A percentile compares a stretch with the other conserved stretches of the same genome.
Evolutionary conservation across 2,888 invertebrate genomes (phyloP).

Genomic region (Parnassius apollo): DNA sequence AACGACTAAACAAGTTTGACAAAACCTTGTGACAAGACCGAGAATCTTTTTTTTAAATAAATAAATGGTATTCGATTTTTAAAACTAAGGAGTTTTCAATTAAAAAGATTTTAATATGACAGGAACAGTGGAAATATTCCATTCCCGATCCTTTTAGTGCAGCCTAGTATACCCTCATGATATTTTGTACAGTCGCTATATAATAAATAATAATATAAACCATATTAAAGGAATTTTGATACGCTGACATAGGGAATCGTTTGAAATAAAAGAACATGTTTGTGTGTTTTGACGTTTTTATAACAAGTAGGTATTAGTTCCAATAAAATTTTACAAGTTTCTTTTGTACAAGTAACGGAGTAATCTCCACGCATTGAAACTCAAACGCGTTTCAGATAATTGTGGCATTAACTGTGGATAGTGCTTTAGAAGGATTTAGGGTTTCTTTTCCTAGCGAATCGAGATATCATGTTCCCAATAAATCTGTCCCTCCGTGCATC

Average conservation of each 20-base stretch:
- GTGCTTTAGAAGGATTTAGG: slow-evolving; percentile 51
- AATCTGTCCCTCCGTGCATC: slow-evolving; percentile 66
- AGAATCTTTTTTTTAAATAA: too few relatives aligned
- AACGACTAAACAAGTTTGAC: too few relatives aligned
- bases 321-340: slow-evolving; percentile 78
- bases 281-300: slow-evolving; percentile 69
- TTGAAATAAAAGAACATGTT: slow-evolving; percentile 40
- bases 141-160: too few relatives aligned
- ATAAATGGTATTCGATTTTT: too few relatives aligned
- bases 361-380: slow-evolving; percentile 61
- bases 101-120: too few relatives aligned
- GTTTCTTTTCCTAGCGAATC: slow-evolving; percentile 42
- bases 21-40: too few relatives aligned
- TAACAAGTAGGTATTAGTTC: slow-evolving; percentile 71
- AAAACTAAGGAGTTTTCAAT: too few relatives aligned
- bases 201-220: too few relatives aligned
- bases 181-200: too few relatives aligned
- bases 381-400: slow-evolving; percentile 58
- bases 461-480: slow-evolving; percentile 34
- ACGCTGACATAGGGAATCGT: neutral
- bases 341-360: slow-evolving; percentile 74
- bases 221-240: too few relatives aligned
- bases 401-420: slow-evolving; percentile 53
- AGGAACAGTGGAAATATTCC: too few relatives aligned
- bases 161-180: too few relatives aligned